These are phyloP conservation scores for Pseudopipra pipra DNA, from an alignment of 2,113 vertebrate genomes.

Conservation along the genomic window DNA sequence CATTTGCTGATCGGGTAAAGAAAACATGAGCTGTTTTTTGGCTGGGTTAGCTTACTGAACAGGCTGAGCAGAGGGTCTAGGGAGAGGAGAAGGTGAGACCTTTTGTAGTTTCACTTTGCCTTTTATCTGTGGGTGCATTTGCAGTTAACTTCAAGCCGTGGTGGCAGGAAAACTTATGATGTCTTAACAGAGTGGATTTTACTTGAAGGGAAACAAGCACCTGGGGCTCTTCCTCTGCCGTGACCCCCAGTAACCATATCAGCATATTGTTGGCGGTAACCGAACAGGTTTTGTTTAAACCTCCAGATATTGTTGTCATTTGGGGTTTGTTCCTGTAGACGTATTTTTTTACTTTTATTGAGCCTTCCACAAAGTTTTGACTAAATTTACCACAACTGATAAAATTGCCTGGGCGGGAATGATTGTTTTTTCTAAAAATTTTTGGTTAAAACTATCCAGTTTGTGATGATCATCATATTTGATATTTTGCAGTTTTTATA, in stretches of 20 bases:
- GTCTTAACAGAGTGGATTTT: not conserved
- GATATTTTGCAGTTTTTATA: not conserved
- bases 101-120: not conserved
- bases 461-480: not conserved
- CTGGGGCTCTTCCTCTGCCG: not conserved
- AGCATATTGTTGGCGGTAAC: not conserved
- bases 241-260: not conserved
- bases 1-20: not conserved
- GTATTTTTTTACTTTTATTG: not conserved
- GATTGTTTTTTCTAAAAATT: not conserved
- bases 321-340: not conserved
- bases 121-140: not conserved
- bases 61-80: not conserved
- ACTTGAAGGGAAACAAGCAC: not conserved
- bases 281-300: not conserved
- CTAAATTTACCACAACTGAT: not conserved
- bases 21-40: not conserved
- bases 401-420: not conserved
- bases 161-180: fast-evolving
- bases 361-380: not conserved
- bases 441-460: not conserved
- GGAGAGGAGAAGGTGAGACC: not conserved
- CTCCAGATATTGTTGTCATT: not conserved
- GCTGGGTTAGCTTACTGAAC: not conserved
- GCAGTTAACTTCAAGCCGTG: not conserved